Percentiles rank a stretch among this genome's conserved stretches.
Conservation (phyloP, 2,888 invertebrate species). For the Exocentrus adspersus region DNA sequence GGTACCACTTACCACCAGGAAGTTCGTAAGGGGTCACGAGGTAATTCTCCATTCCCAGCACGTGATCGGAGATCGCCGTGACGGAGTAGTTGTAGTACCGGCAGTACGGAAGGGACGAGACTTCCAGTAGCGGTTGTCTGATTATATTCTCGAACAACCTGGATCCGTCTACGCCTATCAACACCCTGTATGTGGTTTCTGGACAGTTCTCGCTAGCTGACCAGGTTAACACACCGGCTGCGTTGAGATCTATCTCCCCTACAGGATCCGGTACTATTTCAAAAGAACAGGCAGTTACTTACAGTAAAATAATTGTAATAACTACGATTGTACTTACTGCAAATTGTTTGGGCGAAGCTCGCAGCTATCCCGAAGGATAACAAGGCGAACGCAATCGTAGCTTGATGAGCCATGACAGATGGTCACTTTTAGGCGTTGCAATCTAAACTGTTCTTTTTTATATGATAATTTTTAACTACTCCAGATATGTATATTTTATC, state of each 20-base stretch:
- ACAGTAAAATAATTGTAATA: background rate
- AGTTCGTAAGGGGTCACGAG: background rate
- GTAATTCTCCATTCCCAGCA: background rate
- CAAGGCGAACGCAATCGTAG: too few species aligned
- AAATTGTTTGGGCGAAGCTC: background rate
- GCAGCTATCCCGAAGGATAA: background rate
- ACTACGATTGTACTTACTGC: conserved; percentile 11
- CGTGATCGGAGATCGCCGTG: background rate
- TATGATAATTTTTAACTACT: too few species aligned
- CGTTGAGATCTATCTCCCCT: background rate
- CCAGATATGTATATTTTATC: too few species aligned
- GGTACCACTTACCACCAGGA: background rate
- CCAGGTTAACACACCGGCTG: background rate
- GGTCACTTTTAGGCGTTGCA: too few species aligned
- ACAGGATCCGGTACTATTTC: background rate
- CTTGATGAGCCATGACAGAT: too few species aligned
- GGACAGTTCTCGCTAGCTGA: background rate
- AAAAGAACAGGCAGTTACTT: background rate
- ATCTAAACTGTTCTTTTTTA: too few species aligned
- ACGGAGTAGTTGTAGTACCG: background rate
- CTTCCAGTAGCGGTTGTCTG: too few species aligned
- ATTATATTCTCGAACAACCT: background rate
- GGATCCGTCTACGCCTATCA: background rate
- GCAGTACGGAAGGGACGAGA: background rate
- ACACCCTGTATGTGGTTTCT: background rate